phyloP scores from a whole-genome alignment of 2,797 vertebrate genomes.

The Echeneis naucrates region DNA sequence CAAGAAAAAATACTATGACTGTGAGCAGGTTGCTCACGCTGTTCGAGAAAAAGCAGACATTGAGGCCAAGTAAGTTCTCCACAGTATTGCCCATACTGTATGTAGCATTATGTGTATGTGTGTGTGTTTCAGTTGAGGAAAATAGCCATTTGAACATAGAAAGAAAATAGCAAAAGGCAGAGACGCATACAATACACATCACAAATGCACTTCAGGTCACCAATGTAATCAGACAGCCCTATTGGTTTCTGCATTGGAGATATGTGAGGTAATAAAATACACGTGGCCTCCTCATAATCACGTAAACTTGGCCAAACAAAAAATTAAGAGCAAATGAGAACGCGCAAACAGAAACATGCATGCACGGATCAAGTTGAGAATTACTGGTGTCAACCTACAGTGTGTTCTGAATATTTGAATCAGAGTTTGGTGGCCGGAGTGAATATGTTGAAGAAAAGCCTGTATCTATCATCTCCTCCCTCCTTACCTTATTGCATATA shows the following conservation, averaged over 20 bases:
- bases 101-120: conserved; percentile 10
- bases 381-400: conserved; percentile 41
- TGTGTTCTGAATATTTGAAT: conserved; percentile 28
- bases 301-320: not conserved
- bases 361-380: conserved; percentile 55
- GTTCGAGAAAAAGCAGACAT: conserved; percentile 98
- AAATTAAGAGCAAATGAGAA: not conserved
- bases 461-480: not conserved
- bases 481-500: not conserved
- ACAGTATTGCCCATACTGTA: not conserved
- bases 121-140: conserved; percentile 12
- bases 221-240: conserved; percentile 1
- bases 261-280: conserved; percentile 12
- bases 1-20: conserved; percentile 99
- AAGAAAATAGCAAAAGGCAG: conserved; percentile 19
- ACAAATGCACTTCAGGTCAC: not conserved
- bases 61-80: conserved; percentile 95
- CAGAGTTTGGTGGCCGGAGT: conserved; percentile 32
- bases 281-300: not conserved
- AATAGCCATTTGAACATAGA: conserved; percentile 44
- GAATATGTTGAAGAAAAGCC: conserved; percentile 10
- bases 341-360: conserved; percentile 5
- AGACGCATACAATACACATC: conserved; percentile 15
- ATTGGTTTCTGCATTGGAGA: conserved; percentile 22
- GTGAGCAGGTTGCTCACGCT: conserved; percentile 97